Conservation (phyloP, 2,888 invertebrate species). For the Lordiphosa andalusiaca region DNA sequence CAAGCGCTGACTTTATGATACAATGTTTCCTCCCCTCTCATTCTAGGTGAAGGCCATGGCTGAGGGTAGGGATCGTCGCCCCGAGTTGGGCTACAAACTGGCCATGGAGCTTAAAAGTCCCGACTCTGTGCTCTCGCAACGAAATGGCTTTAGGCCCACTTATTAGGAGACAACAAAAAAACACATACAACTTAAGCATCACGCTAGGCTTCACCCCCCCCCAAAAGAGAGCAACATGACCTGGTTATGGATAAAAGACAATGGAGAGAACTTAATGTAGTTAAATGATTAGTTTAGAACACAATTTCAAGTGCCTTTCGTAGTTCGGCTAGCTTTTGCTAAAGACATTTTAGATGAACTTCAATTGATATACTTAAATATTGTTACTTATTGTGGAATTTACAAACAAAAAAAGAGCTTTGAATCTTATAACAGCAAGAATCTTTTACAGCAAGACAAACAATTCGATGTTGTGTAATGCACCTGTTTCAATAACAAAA, state of each 20-base stretch:
- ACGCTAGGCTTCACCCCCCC: slow-evolving; percentile 26
- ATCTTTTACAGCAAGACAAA: slow-evolving; percentile 21
- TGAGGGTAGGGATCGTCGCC: slow-evolving; percentile 91
- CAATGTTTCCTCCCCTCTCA: slow-evolving; percentile 1
- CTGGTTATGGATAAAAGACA: slow-evolving; percentile 14
- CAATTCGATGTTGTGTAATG: slow-evolving; percentile 51
- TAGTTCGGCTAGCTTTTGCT: slow-evolving; percentile 61
- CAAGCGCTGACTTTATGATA: background rate
- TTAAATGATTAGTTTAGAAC: slow-evolving; percentile 13
- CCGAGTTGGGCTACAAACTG: slow-evolving; percentile 92
- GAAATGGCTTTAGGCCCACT: slow-evolving; percentile 69
- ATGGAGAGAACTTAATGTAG: slow-evolving; percentile 6
- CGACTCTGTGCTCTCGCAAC: slow-evolving; percentile 80
- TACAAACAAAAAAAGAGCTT: background rate
- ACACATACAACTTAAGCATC: slow-evolving; percentile 27
- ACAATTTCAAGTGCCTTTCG: slow-evolving; percentile 37
- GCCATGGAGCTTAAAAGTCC: slow-evolving; percentile 90
- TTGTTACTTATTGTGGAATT: slow-evolving; percentile 29
- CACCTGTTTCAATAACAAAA: slow-evolving; percentile 47
- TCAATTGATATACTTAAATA: slow-evolving; percentile 28
- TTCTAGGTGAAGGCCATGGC: slow-evolving; percentile 91
- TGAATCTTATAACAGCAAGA: too few relatives aligned
- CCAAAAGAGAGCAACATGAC: slow-evolving; percentile 7
- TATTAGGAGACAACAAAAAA: slow-evolving; percentile 40
- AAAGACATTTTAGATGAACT: slow-evolving; percentile 24